Evolutionary conservation across 2,113 vertebrate genomes (phyloP).

Genomic region (Jacana jacana): DNA sequence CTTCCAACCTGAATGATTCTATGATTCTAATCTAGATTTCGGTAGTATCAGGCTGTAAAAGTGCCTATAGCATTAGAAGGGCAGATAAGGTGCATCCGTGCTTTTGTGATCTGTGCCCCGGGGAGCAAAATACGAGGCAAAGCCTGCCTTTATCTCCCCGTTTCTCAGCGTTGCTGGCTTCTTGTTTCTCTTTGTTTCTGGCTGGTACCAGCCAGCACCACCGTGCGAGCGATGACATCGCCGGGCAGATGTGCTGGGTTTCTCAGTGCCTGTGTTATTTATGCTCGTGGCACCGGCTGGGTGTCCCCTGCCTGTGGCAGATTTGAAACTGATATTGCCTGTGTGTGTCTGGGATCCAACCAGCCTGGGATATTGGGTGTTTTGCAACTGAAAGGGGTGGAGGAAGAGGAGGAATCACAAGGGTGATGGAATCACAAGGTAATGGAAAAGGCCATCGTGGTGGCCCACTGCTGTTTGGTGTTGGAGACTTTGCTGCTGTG

Average conservation of each 20-base stretch:
- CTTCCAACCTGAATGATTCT: no score
- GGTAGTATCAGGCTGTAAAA: background rate
- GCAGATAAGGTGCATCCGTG: background rate
- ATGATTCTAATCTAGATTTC: background rate
- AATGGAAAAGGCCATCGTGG: background rate
- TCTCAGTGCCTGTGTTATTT: background rate
- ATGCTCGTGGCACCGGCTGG: background rate
- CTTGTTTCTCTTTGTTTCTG: background rate
- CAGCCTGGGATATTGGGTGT: background rate
- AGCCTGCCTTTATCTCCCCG: fast-evolving
- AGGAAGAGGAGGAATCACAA: background rate
- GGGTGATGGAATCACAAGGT: background rate
- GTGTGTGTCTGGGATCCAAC: background rate
- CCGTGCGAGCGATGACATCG: background rate
- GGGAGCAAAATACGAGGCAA: background rate
- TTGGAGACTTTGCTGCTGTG: background rate
- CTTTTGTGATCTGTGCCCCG: background rate
- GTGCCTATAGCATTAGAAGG: background rate
- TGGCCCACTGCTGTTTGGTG: background rate
- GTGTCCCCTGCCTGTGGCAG: background rate
- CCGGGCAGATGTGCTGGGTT: background rate
- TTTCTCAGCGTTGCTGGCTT: background rate
- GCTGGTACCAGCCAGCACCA: background rate
- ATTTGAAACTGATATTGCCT: background rate
- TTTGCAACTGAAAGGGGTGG: background rate